Evolutionary conservation across 2,113 vertebrate species (phyloP), one percentile per base, ranked within the genome.

Genomic region (Gobiocypris rarus): DNA sequence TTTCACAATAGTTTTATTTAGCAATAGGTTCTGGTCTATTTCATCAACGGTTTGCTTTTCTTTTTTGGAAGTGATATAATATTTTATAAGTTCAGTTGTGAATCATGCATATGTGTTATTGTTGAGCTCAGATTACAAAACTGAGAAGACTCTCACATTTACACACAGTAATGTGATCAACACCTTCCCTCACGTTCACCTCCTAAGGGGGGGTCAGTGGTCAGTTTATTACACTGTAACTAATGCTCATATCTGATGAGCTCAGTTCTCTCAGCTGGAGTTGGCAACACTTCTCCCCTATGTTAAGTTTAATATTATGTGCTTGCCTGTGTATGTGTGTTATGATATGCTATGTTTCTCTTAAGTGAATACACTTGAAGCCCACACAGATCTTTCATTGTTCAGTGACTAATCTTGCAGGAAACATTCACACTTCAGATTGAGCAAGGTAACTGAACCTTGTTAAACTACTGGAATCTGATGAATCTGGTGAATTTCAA

Each of bases 211-310:
- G 1, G 74, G 82, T 90, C 87, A 89, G 84, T 82, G 81, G 84
- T 89, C 75, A 89, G 77, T 85, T 50, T 77, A 34, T 88, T 80
- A 83, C 63, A 38, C n/a, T 76, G 54, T 54, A 89, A 75, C 73
- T 83, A 31, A 75, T 81, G 34, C 78, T 85, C 78, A 79, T 90
- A 88, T 91, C 86, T 87, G 85, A 90, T 88, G 82, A 84, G 76
- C 85, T 65, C 70, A 84, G 56, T 69, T 41, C 31, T 56, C 76
- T 75, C 75, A 56, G 71, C 80, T 67, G 61, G 79, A 50, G 56
- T 13, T 43, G 52, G 22, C 80, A 67, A 85, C 43, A 9, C 31
- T 81, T 81, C 83, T 80, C 56, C 34, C 56, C 50, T 34, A 5
- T 81, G 81, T 83, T 74, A 67, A 80, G 31, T 74, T 41, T 54